Base-by-base conservation (phyloP, 23 tunicate genomes). In the Clavelina lepadiformis region DNA sequence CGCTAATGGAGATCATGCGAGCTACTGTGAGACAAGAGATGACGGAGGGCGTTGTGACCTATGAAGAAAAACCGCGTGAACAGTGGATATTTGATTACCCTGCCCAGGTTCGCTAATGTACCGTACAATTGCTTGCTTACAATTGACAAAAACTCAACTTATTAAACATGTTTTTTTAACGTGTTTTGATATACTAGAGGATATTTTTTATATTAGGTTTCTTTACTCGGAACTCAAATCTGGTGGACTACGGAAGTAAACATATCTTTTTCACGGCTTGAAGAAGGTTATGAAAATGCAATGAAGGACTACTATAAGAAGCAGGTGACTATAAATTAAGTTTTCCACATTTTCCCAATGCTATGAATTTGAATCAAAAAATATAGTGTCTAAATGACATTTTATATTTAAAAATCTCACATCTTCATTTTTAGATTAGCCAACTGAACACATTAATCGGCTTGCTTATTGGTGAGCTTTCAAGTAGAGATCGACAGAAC, bases 231-330 rank as follows among this genome's bases (percentile, higher is more conserved):
- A 8, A 91, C 98, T n/a, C 98, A 91, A 62, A 82, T 91, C 22
- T 91, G 98, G 98, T 91, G 98, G 98, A 91, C 98, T 3, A 91
- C 98, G 31, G 98, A 91, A 61, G 98, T 91, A 2, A 82, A 82
- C 41, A 91, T 91, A 11, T 54, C 98, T 15, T 91, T 91, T 80
- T 44, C 91, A 5, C 46, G 98, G 50, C 77, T 91, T 5, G 98
- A 91, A 72, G 98, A 91, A 77, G 98, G 98, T 8, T 91, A 82
- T 38, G 98, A 91, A 31, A 91, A 82, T 52, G 91, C 98, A n/a
- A 77, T 91, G 81, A 91, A 91, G 67, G 98, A 91, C 35, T 91
- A 83, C 72, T 91, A 47, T 81, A 91, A 91, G 67, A 91, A 91
- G 44, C 98, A 91, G 79, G 97, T 88, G n/a, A n/a, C n/a, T n/a